Percentiles rank a stretch among this genome's conserved stretches.
Conservation (phyloP, 2,797 vertebrate species). For the Diplodus sargus region DNA sequence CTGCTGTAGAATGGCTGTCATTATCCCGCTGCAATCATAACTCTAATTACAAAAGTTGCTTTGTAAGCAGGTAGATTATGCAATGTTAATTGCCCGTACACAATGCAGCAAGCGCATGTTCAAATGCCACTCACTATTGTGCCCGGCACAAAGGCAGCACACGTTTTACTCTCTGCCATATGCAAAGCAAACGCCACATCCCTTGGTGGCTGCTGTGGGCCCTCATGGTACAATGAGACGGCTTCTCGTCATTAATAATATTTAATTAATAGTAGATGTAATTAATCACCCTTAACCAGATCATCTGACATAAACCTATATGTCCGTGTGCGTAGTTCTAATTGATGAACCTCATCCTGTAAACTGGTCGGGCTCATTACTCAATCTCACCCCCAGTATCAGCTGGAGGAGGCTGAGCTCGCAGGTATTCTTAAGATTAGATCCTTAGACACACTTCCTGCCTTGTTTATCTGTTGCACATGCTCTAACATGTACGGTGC, state of each 20-base stretch:
- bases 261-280: conserved; percentile 65
- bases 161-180: conserved; percentile 47
- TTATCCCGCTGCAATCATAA: conserved; percentile 83
- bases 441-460: no score
- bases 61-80: conserved; percentile 85
- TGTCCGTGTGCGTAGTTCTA: conserved; percentile 43
- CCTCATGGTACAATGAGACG: conserved; percentile 39
- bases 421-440: conserved; percentile 34
- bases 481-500: no score
- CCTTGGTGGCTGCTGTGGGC: conserved; percentile 34
- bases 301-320: conserved; percentile 73
- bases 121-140: conserved; percentile 80
- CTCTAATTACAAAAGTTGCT: conserved; percentile 88
- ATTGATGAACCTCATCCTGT: conserved; percentile 65
- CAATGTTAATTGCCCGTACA: conserved; percentile 82
- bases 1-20: conserved; percentile 76
- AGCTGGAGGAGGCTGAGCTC: conserved; percentile 37
- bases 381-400: conserved; percentile 58
- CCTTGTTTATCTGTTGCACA: no score
- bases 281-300: conserved; percentile 72
- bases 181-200: conserved; percentile 41
- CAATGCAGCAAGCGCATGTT: conserved; percentile 65
- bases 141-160: conserved; percentile 57
- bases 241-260: conserved; percentile 69
- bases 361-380: conserved; percentile 60